Evolutionary conservation across 1,140 invertebrate genomes (phyloP).

Genomic region (Penaeus japonicus): DNA sequence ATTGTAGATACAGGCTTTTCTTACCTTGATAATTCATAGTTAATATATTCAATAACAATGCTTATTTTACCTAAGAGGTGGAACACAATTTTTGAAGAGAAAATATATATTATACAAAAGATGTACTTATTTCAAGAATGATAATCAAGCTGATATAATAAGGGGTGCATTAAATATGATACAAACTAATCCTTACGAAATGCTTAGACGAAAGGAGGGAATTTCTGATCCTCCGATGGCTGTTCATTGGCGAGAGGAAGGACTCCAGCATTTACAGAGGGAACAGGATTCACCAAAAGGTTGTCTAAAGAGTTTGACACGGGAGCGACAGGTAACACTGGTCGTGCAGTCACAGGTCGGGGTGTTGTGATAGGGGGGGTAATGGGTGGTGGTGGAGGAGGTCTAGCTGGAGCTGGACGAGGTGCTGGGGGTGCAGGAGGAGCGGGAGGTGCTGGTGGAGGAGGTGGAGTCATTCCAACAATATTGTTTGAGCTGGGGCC

Average conservation of each 20-base stretch:
- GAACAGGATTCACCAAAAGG: conserved; percentile 50
- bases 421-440: not conserved
- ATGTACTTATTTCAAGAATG: too few species aligned
- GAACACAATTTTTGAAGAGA: too few species aligned
- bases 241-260: conserved; percentile 53
- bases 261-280: conserved; percentile 53
- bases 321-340: not conserved
- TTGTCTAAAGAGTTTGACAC: conserved; percentile 47
- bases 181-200: too few species aligned
- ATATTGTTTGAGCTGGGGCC: conserved; percentile 36
- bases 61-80: too few species aligned
- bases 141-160: too few species aligned
- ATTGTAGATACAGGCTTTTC: too few species aligned
- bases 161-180: too few species aligned
- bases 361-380: not conserved
- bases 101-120: too few species aligned
- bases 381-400: not conserved
- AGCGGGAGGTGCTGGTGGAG: not conserved
- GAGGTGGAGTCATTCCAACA: conserved; percentile 40
- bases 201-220: conserved; percentile 44
- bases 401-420: not conserved
- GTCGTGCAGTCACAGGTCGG: not conserved
- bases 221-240: conserved; percentile 40
- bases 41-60: too few species aligned
- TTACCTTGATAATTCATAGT: too few species aligned